phyloP scores from a whole-genome alignment of 2,113 vertebrate genomes.

The Hippopotamus amphibius region DNA sequence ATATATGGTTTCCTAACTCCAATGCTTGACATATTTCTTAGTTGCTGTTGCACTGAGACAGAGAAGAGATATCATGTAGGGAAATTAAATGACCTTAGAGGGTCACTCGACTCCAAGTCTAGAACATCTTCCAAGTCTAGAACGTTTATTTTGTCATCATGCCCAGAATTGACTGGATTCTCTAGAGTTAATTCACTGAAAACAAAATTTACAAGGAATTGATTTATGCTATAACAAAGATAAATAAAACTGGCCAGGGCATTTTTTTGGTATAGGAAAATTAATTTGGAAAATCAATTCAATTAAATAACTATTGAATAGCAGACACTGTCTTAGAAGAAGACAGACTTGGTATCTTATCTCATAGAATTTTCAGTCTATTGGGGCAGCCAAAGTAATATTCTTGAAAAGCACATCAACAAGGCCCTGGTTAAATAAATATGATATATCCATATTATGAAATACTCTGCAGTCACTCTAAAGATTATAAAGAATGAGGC shows the following conservation, averaged over 20 bases:
- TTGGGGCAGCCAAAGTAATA: background rate
- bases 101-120: background rate
- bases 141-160: background rate
- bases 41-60: background rate
- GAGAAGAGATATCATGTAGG: background rate
- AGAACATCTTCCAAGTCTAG: background rate
- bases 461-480: background rate
- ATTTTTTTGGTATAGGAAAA: constrained; percentile 22
- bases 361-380: background rate
- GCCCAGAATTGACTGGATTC: background rate
- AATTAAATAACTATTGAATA: background rate
- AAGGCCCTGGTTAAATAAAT: constrained; percentile 33
- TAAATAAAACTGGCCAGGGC: background rate
- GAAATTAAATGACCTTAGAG: constrained; percentile 10
- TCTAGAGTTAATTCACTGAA: background rate
- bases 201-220: constrained; percentile 20
- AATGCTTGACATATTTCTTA: background rate
- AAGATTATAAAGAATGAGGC: constrained; percentile 29
- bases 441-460: background rate
- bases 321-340: background rate
- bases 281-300: background rate
- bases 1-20: background rate
- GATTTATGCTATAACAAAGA: background rate
- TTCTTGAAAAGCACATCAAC: constrained; percentile 12
- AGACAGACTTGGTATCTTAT: background rate